phyloP scores from a whole-genome alignment of 2,888 invertebrate genomes.

The Stenodema calcarata region DNA sequence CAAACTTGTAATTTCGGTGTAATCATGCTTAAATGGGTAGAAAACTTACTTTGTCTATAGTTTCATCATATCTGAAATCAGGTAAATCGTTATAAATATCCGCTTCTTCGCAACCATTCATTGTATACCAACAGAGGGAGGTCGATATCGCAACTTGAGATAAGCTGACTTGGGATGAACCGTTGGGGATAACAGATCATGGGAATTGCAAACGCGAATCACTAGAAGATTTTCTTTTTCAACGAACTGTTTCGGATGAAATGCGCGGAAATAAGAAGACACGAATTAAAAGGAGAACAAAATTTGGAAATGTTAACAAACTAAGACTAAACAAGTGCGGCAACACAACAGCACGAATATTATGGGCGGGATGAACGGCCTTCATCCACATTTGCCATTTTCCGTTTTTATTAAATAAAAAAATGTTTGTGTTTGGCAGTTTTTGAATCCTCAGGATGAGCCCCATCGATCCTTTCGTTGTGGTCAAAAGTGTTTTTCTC shows the following conservation, averaged over 20 bases:
- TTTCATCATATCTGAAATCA: slow-evolving; percentile 52
- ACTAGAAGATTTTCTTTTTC: background rate
- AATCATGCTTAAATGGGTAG: too few relatives aligned
- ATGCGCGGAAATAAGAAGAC: background rate
- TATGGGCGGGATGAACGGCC: too few relatives aligned
- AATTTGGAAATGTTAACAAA: background rate
- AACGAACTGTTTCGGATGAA: background rate
- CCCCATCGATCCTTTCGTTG: too few relatives aligned
- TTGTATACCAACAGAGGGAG: slow-evolving; percentile 1
- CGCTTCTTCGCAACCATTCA: background rate
- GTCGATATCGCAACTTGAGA: background rate
- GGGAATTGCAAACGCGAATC: background rate
- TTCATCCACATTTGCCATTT: too few relatives aligned
- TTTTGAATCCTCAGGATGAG: too few relatives aligned
- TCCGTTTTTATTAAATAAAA: too few relatives aligned
- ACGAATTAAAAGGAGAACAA: background rate
- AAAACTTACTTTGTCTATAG: slow-evolving; percentile 49
- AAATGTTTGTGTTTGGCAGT: too few relatives aligned
- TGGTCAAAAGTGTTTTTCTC: too few relatives aligned
- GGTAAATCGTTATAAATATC: slow-evolving; percentile 54
- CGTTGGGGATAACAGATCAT: background rate
- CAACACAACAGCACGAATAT: background rate
- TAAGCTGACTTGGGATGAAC: background rate
- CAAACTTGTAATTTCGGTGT: too few relatives aligned
- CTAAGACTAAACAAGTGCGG: background rate